Base-by-base conservation (phyloP, 2,113 vertebrate genomes). In the Lethenteron camtschaticum region DNA sequence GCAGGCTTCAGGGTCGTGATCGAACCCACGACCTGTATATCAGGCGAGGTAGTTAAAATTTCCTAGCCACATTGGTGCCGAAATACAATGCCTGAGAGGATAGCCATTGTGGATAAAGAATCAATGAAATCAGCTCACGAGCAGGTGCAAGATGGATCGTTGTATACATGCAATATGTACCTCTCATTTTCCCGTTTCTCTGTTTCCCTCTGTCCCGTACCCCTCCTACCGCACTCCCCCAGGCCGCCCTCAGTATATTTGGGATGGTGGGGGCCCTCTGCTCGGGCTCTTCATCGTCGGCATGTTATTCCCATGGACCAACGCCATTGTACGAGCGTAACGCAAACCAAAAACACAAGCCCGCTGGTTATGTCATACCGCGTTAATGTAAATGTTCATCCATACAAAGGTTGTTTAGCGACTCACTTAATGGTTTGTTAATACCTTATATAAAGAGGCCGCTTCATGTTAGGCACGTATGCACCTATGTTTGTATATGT, bases 161-260 rank as follows among this genome's bases (percentile, higher is more conserved):
- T 41, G 41, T 41, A 41, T 41, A 41, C 41, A 41, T 41, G 2
- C 41, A 41, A 41, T 41, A 41, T 41, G 41, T 41, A 41, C 41
- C 41, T 41, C 41, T 41, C 41, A 41, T 41, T 41, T 41, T 41
- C 41, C 41, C 41, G 41, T 41, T 41, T 41, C 41, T 41, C 6
- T 41, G 41, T 41, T 41, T 41, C 41, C 41, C 41, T 41, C 41
- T 41, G 41, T 41, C 41, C 41, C 41, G 6, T 41, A 41, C 6
- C 41, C 41, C 6, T 1, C 41, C 41, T 41, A 41, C 41, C 41
- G 41, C 41, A 69, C 71, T 59, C 68, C 70, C 1, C 0, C 77
- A 97, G 92, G 92, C 88, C 0, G 90, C 92, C 68, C 79, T 97
- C 75, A 97, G 90, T 79, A 95, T 97, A 78, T 97, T 97, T 2